A percentile compares a stretch with the other conserved stretches of the same genome.
Conservation (phyloP, 2,113 vertebrate species). For the Tachycineta bicolor region DNA sequence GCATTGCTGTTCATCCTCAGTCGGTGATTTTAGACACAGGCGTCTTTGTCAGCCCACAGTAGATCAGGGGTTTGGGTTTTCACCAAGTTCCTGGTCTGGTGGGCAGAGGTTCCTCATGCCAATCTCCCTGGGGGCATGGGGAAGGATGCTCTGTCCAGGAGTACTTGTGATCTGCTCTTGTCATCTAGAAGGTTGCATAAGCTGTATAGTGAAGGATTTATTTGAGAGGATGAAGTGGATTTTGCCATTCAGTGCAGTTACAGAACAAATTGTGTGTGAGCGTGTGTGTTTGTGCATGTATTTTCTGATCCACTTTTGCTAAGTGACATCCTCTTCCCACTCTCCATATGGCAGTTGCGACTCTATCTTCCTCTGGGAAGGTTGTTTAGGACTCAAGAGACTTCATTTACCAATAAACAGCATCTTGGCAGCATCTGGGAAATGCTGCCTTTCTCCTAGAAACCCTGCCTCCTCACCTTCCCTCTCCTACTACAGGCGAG, state of each 20-base stretch:
- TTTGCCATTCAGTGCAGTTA: slow-evolving; percentile 21
- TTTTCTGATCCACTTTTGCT: slow-evolving; percentile 75
- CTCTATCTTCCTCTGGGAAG: slow-evolving; percentile 69
- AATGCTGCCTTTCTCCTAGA: slow-evolving; percentile 55
- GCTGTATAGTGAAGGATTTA: neutral
- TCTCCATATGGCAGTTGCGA: slow-evolving; percentile 76
- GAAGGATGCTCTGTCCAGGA: neutral
- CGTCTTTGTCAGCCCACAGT: neutral
- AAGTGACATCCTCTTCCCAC: slow-evolving; percentile 77
- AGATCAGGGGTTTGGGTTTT: neutral
- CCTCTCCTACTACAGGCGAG: slow-evolving; percentile 36
- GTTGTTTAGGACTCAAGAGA: slow-evolving; percentile 71
- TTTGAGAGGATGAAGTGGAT: neutral
- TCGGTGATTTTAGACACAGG: neutral
- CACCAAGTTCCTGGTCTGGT: neutral
- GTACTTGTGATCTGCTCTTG: neutral
- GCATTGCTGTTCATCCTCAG: neutral
- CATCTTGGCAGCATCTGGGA: slow-evolving; percentile 74
- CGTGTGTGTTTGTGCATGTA: slow-evolving; percentile 70
- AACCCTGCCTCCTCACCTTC: slow-evolving; percentile 51
- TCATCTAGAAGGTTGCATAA: slow-evolving; percentile 13
- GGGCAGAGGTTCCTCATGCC: neutral
- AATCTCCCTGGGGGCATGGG: neutral
- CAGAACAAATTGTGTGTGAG: slow-evolving; percentile 58
- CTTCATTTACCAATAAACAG: slow-evolving; percentile 74